phyloP scores from a whole-genome alignment of 2,113 vertebrate genomes.

The Nothoprocta pentlandii region DNA sequence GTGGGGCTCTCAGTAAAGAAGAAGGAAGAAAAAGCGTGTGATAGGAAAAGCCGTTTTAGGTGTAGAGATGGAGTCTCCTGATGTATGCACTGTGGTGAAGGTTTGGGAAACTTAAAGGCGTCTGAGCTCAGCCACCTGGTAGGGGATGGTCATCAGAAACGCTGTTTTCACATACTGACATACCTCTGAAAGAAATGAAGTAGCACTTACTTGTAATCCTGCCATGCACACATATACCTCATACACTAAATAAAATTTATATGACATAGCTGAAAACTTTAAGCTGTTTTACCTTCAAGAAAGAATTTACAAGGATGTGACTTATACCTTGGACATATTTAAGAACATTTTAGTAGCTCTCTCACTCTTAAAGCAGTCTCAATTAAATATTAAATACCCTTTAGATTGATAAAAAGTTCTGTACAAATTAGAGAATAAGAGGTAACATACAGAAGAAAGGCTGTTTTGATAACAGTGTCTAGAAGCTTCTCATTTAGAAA shows the following conservation, averaged over 20 bases:
- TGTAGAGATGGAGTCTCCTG: not conserved
- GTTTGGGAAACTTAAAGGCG: not conserved
- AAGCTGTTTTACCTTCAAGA: not conserved
- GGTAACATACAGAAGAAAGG: accelerated
- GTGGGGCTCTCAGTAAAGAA: not conserved
- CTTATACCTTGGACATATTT: not conserved
- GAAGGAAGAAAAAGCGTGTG: too few relatives aligned
- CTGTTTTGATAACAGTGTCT: not conserved
- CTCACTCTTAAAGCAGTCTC: accelerated
- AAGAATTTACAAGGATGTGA: not conserved
- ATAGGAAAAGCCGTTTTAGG: not conserved
- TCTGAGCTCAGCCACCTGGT: not conserved
- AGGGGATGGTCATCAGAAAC: not conserved
- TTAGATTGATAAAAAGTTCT: not conserved
- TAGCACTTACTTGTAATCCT: not conserved
- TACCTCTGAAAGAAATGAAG: not conserved
- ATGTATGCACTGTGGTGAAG: not conserved
- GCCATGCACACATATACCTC: not conserved
- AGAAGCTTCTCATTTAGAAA: accelerated
- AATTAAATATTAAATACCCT: accelerated
- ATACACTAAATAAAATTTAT: not conserved
- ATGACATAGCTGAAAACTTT: not conserved
- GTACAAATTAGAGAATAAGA: accelerated
- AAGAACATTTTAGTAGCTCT: accelerated
- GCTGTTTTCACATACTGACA: not conserved